Evolutionary conservation across 2,888 invertebrate species (phyloP), one percentile per base, ranked within the genome.

Genomic region (Nineta flava): DNA sequence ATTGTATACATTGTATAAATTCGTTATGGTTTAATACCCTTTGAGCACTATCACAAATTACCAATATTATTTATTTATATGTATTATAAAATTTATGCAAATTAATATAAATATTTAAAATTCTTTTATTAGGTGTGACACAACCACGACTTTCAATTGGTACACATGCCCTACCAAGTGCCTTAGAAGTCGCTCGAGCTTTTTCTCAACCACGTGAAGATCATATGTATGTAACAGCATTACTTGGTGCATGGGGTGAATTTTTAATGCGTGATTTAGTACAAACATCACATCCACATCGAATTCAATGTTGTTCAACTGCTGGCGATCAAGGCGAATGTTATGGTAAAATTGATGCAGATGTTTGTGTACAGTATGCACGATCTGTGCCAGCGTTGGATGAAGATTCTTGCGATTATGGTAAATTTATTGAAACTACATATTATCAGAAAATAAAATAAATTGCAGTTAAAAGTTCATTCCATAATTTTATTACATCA

Each of bases 231-330:
- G 78, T 87, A 32, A 86, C 83, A 26, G 83, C 85, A 57, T 72
- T 87, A 59, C 65, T 86, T 45, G 84, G 86, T 0, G 79, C 86
- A 1, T 87, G 87, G 87, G 81, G 86, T 42, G 83, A 86, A 59
- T 64, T 88, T 21, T 62, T 88, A 19, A 71, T 83, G 57, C 78
- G 79, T 53, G 87, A 88, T 60, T 71, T 87, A 46, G 76, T 81
- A 7, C 73, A 75, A 47, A 81, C 83, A 6, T 72, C 78, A 10
- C 80, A 81, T 61, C 65, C 77, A 40, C 44, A 38, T 19, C 66
- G 70, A 48, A 72, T 61, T 55, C 72, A 74, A 57, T 68, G 71
- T 50, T 73, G 72, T 49, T 64, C 70, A 55, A 58, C 56, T 34
- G 55, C 56, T 13, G 59, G 61, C n/a, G 63, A 62, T n/a, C 69